A percentile compares a stretch with the other conserved stretches of the same genome.
Conservation (phyloP, 2,113 vertebrate genomes). For the Nicator chloris region DNA sequence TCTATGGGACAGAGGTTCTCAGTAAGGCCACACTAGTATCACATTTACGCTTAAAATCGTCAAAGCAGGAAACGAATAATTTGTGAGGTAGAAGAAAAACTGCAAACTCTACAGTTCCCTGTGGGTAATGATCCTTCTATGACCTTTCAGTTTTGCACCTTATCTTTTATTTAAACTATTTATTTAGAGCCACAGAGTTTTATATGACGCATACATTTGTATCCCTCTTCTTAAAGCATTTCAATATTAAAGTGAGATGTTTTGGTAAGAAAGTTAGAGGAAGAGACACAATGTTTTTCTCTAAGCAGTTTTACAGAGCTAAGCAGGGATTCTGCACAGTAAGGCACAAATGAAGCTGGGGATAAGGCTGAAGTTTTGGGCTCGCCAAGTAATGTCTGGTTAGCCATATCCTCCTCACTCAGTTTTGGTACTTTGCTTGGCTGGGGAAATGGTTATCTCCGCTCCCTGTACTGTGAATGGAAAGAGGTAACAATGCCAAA, state of each 20-base stretch:
- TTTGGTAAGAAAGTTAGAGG: not conserved
- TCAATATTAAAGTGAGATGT: not conserved
- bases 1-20: not conserved
- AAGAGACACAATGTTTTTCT: not conserved
- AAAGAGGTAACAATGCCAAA: not conserved
- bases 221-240: not conserved
- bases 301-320: not conserved
- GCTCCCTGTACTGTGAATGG: not conserved
- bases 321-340: not conserved
- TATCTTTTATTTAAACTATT: slow-evolving; percentile 37
- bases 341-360: not conserved
- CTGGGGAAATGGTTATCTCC: not conserved
- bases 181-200: not conserved
- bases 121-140: slow-evolving; percentile 1
- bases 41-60: not conserved
- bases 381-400: not conserved
- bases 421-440: not conserved
- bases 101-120: not conserved
- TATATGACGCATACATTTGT: not conserved
- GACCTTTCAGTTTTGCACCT: slow-evolving; percentile 16
- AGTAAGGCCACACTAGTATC: not conserved
- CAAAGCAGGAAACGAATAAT: slow-evolving; percentile 27
- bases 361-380: not conserved
- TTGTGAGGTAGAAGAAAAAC: not conserved
- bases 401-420: not conserved